Percentiles rank a stretch among this genome's conserved stretches.
phyloP scores from a whole-genome alignment of 2,113 vertebrate species.

The Micromys minutus region DNA sequence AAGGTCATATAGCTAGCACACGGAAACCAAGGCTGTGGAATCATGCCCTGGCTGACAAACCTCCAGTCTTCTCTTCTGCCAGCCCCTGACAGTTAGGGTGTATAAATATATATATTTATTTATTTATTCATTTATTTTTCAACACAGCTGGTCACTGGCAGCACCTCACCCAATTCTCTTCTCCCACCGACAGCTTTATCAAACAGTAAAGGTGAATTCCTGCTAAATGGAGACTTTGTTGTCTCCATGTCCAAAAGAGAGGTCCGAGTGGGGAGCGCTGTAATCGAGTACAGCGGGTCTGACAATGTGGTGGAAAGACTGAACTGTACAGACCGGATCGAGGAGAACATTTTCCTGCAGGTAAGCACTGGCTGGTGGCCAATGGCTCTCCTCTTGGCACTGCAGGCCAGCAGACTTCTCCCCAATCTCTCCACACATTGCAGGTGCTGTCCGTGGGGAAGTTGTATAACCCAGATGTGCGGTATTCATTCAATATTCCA shows the following conservation, averaged over 20 bases:
- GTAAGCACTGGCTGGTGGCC: conserved; percentile 82
- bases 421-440: conserved; percentile 12
- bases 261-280: conserved; percentile 94
- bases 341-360: conserved; percentile 96
- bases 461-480: conserved; percentile 95
- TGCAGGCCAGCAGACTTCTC: background rate
- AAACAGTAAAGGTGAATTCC: conserved; percentile 94
- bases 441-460: conserved; percentile 98
- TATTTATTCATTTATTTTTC: background rate
- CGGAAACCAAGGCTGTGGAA: background rate
- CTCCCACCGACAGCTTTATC: conserved; percentile 90
- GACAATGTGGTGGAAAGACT: conserved; percentile 95
- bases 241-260: conserved; percentile 99
- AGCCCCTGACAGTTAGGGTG: too few relatives aligned
- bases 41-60: background rate
- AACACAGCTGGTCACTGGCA: background rate
- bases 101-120: background rate
- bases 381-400: background rate
- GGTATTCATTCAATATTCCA: conserved; percentile 97
- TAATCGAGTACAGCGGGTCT: conserved; percentile 98
- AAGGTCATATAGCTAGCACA: background rate
- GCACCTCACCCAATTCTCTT: conserved; percentile 30
- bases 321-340: conserved; percentile 96
- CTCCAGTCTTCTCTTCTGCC: background rate
- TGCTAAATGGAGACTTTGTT: conserved; percentile 98